Conservation (phyloP, 1,140 invertebrate species). For the Pygmarrhopalites habei region DNA sequence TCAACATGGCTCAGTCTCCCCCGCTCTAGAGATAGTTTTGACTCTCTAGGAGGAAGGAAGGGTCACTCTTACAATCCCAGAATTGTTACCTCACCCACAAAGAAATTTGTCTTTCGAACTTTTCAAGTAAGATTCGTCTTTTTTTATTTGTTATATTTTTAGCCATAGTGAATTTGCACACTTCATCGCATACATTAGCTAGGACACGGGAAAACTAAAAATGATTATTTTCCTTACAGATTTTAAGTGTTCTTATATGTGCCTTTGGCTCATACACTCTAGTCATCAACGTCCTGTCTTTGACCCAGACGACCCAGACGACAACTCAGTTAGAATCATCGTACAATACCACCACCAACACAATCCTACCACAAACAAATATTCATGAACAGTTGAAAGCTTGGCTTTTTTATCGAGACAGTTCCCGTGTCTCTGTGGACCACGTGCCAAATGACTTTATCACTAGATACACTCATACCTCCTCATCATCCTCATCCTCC, state of each 20-base stretch:
- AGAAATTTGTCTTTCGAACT: constrained; percentile 3
- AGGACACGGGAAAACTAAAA: background rate
- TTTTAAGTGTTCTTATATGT: constrained; percentile 29
- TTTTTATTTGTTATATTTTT: background rate
- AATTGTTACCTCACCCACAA: background rate
- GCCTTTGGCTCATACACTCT: constrained; percentile 31
- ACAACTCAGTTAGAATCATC: background rate
- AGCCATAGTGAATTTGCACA: background rate
- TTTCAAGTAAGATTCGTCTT: background rate
- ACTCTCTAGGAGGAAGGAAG: background rate
- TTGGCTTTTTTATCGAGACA: constrained; percentile 24
- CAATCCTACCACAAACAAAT: constrained; percentile 1
- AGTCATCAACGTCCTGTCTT: constrained; percentile 28
- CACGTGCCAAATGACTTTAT: no score
- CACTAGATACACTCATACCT: no score
- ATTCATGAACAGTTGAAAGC: constrained; percentile 24
- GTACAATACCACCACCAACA: background rate
- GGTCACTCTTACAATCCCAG: background rate
- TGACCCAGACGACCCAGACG: background rate
- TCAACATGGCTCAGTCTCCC: background rate
- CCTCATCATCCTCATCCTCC: no score
- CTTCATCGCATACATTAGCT: background rate
- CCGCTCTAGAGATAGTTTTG: background rate
- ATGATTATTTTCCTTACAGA: constrained; percentile 18
- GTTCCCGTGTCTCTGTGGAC: no score